phyloP scores from a whole-genome alignment of 2,888 invertebrate genomes.

The Amiota communis region DNA sequence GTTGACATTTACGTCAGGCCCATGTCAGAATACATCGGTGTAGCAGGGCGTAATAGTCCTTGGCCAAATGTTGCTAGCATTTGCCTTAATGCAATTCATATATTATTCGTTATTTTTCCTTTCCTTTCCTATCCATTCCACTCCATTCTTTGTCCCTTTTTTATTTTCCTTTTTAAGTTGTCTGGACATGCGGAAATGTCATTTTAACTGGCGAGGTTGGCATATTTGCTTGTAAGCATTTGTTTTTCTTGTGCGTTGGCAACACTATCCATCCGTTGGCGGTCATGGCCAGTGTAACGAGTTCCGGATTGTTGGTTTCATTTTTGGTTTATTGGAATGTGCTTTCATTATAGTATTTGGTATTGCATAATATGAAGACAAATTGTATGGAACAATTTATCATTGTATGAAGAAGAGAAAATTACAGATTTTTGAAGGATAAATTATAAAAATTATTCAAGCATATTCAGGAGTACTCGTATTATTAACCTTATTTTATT shows the following conservation, averaged over 20 bases:
- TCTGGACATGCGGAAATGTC: slow-evolving; percentile 29
- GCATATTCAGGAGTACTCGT: too few species aligned
- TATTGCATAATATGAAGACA: slow-evolving; percentile 11
- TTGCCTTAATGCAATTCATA: slow-evolving; percentile 4
- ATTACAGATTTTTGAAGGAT: too few species aligned
- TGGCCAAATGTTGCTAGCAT: slow-evolving; percentile 10
- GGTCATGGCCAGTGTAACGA: neutral
- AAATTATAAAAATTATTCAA: too few species aligned
- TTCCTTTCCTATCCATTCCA: neutral
- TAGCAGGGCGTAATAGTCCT: slow-evolving; percentile 43
- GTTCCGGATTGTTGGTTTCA: slow-evolving; percentile 8
- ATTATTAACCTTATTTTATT: too few species aligned
- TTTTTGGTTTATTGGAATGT: neutral
- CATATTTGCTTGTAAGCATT: slow-evolving; percentile 22
- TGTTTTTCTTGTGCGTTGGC: neutral
- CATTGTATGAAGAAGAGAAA: too few species aligned
- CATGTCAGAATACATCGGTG: slow-evolving; percentile 38
- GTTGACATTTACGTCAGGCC: slow-evolving; percentile 57
- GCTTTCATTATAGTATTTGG: neutral
- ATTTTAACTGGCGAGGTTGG: slow-evolving; percentile 26
- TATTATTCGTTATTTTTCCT: neutral
- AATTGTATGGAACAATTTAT: neutral
- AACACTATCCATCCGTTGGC: neutral
- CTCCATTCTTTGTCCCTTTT: slow-evolving; percentile 11
- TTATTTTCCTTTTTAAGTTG: neutral